Evolutionary conservation across 2,888 invertebrate genomes (phyloP).

Genomic region (Brenthis daphne): DNA sequence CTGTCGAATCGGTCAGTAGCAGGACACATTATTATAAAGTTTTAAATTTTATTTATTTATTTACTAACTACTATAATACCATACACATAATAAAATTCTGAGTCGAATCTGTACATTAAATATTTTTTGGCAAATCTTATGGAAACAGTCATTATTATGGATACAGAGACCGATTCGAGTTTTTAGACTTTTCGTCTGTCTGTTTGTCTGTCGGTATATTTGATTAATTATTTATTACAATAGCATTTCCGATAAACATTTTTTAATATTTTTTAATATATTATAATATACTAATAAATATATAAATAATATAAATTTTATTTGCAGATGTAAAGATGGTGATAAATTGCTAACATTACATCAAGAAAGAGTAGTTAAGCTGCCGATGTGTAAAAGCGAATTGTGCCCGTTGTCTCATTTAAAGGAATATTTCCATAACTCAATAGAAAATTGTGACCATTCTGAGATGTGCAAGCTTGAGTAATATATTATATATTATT

Average conservation of each 20-base stretch:
- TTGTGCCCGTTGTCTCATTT: slow-evolving; percentile 85
- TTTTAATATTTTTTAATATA: too few species aligned
- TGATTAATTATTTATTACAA: not conserved
- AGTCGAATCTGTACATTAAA: too few species aligned
- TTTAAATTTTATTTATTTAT: too few species aligned
- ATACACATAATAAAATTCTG: too few species aligned
- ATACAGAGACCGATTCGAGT: too few species aligned
- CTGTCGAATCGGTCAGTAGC: too few species aligned
- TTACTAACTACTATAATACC: too few species aligned
- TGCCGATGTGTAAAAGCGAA: slow-evolving; percentile 86
- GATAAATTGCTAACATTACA: slow-evolving; percentile 85
- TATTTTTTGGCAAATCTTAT: too few species aligned
- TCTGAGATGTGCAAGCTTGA: slow-evolving; percentile 83
- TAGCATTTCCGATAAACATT: not conserved
- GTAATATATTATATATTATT: slow-evolving; percentile 8
- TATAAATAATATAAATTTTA: not conserved
- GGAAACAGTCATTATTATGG: too few species aligned
- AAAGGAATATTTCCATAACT: slow-evolving; percentile 80
- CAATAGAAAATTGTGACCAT: slow-evolving; percentile 85
- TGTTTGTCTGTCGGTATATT: too few species aligned
- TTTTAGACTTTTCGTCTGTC: too few species aligned
- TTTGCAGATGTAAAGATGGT: slow-evolving; percentile 78
- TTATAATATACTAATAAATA: not conserved
- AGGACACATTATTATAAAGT: too few species aligned
- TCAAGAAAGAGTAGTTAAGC: slow-evolving; percentile 86